phyloP scores from a whole-genome alignment of 2,113 vertebrate genomes.

The Hemiscyllium ocellatum region DNA sequence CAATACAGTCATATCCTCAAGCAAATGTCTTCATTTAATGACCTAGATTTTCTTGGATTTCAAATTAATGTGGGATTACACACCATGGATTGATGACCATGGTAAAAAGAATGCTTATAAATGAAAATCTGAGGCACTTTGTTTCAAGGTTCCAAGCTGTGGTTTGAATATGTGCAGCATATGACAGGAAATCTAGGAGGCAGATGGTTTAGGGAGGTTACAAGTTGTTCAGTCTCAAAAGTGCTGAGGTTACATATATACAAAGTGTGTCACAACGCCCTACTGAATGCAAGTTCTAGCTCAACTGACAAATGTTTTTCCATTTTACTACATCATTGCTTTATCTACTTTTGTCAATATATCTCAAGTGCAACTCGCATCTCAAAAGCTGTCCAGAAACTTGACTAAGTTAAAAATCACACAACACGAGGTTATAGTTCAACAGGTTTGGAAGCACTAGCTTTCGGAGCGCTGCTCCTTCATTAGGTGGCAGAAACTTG shows the following conservation, averaged over 20 bases:
- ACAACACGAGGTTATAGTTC: no score
- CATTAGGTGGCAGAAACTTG: no score
- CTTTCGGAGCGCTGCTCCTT: no score
- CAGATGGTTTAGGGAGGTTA: neutral
- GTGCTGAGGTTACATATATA: neutral
- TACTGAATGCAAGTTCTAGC: neutral
- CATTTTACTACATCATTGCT: neutral
- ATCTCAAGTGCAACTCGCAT: neutral
- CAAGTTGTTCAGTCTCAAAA: neutral
- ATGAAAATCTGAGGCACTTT: neutral
- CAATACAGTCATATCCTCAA: neutral
- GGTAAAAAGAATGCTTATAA: neutral
- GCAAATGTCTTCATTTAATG: neutral
- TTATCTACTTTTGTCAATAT: neutral
- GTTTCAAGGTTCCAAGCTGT: neutral
- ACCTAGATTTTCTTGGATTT: neutral
- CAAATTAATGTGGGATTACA: neutral
- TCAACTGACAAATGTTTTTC: neutral
- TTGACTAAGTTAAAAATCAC: no score
- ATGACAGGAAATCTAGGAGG: neutral
- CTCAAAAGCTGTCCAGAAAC: neutral
- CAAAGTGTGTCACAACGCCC: neutral
- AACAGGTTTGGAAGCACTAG: no score
- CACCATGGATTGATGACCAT: neutral
- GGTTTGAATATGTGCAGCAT: neutral